Evolutionary conservation across 2,797 vertebrate species (phyloP).

Genomic region (Alectoris magna): DNA sequence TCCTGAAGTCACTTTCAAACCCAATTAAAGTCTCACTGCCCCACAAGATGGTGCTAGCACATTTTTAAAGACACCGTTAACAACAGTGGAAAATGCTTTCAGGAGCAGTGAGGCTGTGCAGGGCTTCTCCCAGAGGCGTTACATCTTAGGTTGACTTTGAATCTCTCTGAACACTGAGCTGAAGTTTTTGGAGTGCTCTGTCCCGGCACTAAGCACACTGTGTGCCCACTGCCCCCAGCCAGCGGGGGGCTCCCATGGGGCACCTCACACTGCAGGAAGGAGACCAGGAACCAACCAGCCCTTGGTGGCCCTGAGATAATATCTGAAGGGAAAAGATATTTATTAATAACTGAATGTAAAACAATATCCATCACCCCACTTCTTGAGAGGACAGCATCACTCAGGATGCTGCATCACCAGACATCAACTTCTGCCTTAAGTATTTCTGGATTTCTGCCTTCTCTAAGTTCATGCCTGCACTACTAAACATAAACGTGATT

Average conservation of each 20-base stretch:
- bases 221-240: fast-evolving
- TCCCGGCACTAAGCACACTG: fast-evolving
- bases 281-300: neutral
- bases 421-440: fast-evolving
- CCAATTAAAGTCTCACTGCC: neutral
- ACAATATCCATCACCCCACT: fast-evolving
- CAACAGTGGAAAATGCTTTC: neutral
- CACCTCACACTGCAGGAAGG: fast-evolving
- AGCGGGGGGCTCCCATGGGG: fast-evolving
- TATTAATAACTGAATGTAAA: neutral
- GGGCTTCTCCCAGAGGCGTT: neutral
- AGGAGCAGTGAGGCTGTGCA: neutral
- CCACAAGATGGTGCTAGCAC: conserved; percentile 17
- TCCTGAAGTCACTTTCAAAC: neutral
- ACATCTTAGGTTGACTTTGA: neutral
- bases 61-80: neutral
- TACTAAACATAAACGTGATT: neutral
- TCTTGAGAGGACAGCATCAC: neutral
- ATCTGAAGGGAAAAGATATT: neutral
- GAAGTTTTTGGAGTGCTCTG: neutral
- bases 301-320: neutral
- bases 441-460: neutral
- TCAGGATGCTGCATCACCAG: neutral
- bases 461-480: neutral
- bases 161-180: neutral